Evolutionary conservation across 2,888 invertebrate species (phyloP).

Genomic region (Eutolmus rufibarbis): DNA sequence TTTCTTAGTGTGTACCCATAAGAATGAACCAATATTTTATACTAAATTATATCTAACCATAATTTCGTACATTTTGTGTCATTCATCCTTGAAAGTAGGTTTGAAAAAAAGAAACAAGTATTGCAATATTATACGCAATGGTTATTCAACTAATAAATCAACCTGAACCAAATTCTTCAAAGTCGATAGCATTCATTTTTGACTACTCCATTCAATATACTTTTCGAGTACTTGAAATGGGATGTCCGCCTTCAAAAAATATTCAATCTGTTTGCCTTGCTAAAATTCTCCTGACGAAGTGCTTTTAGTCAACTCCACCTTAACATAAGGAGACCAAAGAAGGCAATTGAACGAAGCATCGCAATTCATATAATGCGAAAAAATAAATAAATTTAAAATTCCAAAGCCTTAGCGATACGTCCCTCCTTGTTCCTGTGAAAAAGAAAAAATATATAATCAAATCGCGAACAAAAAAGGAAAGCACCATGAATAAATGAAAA

Average conservation of each 20-base stretch:
- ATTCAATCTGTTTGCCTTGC: not conserved
- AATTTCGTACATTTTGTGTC: too few relatives aligned
- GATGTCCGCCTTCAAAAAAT: not conserved
- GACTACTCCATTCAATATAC: not conserved
- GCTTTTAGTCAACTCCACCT: not conserved
- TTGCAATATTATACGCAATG: too few relatives aligned
- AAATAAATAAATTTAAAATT: not conserved
- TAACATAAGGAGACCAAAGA: not conserved
- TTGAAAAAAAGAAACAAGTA: too few relatives aligned
- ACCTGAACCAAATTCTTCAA: not conserved
- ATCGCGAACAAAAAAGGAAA: not conserved
- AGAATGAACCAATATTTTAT: too few relatives aligned
- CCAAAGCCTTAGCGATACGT: conserved; percentile 4
- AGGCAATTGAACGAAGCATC: not conserved
- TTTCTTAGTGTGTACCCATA: too few relatives aligned
- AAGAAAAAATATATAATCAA: not conserved
- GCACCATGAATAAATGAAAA: conserved; percentile 28
- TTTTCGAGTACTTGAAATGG: not conserved
- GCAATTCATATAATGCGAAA: not conserved
- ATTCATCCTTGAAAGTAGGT: too few relatives aligned
- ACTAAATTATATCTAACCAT: too few relatives aligned
- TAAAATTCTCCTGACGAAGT: not conserved
- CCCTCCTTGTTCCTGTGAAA: not conserved
- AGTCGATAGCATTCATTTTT: not conserved
- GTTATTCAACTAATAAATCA: not conserved